phyloP scores from a whole-genome alignment of 2,888 invertebrate genomes.

The Ischnura elegans region DNA sequence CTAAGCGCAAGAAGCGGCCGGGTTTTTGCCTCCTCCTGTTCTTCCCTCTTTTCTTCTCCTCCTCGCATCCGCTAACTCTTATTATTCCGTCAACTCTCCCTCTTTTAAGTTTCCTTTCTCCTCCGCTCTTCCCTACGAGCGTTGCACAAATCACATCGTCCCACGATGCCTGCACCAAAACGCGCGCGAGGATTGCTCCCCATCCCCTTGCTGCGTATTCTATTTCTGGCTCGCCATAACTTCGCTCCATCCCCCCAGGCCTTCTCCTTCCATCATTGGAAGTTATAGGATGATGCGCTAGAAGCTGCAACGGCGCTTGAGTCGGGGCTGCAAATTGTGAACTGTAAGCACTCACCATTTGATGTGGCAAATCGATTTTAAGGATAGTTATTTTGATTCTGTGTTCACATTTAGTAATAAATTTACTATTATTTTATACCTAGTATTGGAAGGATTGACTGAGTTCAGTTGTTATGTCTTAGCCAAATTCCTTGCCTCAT shows the following conservation, averaged over 20 bases:
- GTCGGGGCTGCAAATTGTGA: too few relatives aligned
- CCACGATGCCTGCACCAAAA: background rate
- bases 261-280: background rate
- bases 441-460: too few relatives aligned
- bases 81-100: constrained; percentile 70
- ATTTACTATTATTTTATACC: too few relatives aligned
- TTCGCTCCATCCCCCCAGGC: constrained; percentile 53
- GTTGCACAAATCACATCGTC: background rate
- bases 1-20: constrained; percentile 47
- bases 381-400: too few relatives aligned
- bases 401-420: too few relatives aligned
- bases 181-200: background rate
- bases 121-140: background rate
- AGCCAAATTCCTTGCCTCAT: too few relatives aligned
- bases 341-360: too few relatives aligned
- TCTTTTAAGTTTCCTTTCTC: constrained; percentile 69
- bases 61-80: background rate
- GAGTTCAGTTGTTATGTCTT: too few relatives aligned
- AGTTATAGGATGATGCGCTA: too few relatives aligned
- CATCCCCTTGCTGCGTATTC: constrained; percentile 70
- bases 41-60: constrained; percentile 60
- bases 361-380: too few relatives aligned
- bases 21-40: constrained; percentile 68
- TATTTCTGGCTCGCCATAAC: constrained; percentile 68
- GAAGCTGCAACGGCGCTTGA: too few relatives aligned